A percentile compares a stretch with the other conserved stretches of the same genome.
These are phyloP conservation scores for Anthopleura xanthogrammica DNA, from an alignment of 92 coral and sea anemone species.

Conservation along the genomic window DNA sequence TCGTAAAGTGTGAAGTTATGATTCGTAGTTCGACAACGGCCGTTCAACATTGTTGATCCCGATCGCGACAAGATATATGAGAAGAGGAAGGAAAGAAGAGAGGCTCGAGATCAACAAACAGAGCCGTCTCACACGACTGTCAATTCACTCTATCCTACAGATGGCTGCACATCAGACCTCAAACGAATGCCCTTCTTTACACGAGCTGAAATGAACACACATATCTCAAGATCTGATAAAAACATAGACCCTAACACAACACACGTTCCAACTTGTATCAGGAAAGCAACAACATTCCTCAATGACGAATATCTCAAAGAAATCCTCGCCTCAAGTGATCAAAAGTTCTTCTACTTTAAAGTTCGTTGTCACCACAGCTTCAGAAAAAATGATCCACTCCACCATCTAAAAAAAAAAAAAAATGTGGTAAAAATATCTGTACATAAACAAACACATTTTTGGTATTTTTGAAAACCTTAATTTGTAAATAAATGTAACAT, in stretches of 20 bases:
- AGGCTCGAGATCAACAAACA: no score
- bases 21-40: no score
- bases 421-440: no score
- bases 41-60: conserved; percentile 32
- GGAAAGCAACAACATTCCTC: conserved; percentile 60
- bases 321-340: conserved; percentile 44
- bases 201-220: conserved; percentile 57
- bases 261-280: conserved; percentile 45
- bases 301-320: conserved; percentile 55
- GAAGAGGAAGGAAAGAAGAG: no score
- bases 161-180: conserved; percentile 57
- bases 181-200: conserved; percentile 57
- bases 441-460: no score
- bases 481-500: no score
- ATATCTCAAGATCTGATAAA: conserved; percentile 55
- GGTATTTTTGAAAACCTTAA: no score
- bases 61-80: conserved; percentile 1
- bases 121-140: no score
- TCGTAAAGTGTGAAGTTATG: no score
- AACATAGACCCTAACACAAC: conserved; percentile 34
- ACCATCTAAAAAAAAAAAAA: no score
- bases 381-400: conserved; percentile 52
- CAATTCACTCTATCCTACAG: conserved; percentile 28
- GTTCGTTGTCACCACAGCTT: conserved; percentile 50
- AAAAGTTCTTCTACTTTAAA: conserved; percentile 37